These are phyloP conservation scores for Oreochromis aureus DNA, from an alignment of 2,113 vertebrate species.

Conservation along the genomic window DNA sequence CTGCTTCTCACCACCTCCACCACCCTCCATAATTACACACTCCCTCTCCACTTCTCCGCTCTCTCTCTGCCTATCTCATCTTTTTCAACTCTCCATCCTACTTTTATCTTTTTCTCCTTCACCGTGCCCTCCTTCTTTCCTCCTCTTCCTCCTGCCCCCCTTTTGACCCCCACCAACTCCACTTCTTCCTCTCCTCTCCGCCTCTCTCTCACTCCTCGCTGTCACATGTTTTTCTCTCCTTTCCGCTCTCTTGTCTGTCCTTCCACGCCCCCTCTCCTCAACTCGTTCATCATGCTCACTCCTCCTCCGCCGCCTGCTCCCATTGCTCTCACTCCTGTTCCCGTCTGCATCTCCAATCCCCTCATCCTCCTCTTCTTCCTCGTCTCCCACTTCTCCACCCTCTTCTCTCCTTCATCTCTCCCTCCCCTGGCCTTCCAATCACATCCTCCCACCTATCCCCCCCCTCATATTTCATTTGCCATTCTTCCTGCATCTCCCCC, in stretches of 20 bases:
- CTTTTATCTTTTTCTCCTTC: conserved; percentile 15
- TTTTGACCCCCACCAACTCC: neutral
- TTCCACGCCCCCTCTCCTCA: conserved; percentile 40
- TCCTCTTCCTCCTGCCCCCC: neutral
- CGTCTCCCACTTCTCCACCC: conserved; percentile 20
- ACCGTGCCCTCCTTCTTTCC: neutral
- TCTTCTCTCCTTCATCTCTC: conserved; percentile 20
- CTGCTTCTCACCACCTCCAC: neutral
- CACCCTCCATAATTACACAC: conserved; percentile 40
- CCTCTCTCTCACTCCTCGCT: conserved; percentile 1
- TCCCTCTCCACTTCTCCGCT: conserved; percentile 25
- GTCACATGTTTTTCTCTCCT: conserved; percentile 37
- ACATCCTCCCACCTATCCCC: conserved; percentile 53
- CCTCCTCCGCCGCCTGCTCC: conserved; percentile 32
- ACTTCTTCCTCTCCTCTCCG: conserved; percentile 6
- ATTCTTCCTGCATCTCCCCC: neutral
- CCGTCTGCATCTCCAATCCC: neutral
- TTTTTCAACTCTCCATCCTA: neutral
- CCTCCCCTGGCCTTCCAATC: conserved; percentile 20
- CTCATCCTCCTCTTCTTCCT: neutral
- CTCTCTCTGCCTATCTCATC: neutral
- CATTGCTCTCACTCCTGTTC: conserved; percentile 3
- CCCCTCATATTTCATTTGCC: conserved; percentile 39
- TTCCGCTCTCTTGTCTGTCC: conserved; percentile 33
- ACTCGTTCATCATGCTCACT: conserved; percentile 36